Evolutionary conservation across 1,140 invertebrate genomes (phyloP).

Genomic region (Oppia nitens): DNA sequence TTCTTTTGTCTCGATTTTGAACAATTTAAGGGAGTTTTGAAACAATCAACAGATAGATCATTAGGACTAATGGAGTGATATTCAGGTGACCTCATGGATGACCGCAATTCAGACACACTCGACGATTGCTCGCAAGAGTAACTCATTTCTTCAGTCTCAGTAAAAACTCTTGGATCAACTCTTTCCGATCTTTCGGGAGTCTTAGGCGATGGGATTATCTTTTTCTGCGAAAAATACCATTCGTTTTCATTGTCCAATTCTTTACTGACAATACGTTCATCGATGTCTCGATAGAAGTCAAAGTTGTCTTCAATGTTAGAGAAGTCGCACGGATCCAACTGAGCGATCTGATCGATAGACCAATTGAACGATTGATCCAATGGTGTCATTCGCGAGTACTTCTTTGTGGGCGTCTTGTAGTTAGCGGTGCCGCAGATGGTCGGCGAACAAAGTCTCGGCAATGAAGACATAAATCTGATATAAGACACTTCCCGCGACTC

Average conservation of each 20-base stretch:
- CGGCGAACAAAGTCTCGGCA: neutral
- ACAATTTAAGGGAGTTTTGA: neutral
- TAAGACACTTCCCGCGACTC: neutral
- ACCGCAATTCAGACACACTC: neutral
- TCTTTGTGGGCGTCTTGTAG: neutral
- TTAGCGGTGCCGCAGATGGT: neutral
- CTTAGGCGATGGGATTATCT: constrained; percentile 6
- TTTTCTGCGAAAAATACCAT: constrained; percentile 3
- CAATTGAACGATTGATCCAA: constrained; percentile 3
- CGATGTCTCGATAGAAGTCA: neutral
- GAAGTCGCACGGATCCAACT: constrained; percentile 9
- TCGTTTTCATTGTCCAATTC: constrained; percentile 8
- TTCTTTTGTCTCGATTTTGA: neutral
- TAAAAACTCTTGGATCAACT: neutral
- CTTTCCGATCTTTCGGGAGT: neutral
- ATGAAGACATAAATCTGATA: neutral
- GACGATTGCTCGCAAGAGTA: too few relatives aligned
- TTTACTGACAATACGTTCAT: neutral
- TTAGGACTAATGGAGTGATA: neutral
- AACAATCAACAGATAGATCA: neutral
- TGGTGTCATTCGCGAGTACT: neutral
- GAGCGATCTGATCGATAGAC: constrained; percentile 13
- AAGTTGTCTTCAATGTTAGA: neutral
- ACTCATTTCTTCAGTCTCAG: neutral
- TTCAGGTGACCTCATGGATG: neutral